phyloP scores from a whole-genome alignment of 2,113 vertebrate genomes.

The Sitta europaea region DNA sequence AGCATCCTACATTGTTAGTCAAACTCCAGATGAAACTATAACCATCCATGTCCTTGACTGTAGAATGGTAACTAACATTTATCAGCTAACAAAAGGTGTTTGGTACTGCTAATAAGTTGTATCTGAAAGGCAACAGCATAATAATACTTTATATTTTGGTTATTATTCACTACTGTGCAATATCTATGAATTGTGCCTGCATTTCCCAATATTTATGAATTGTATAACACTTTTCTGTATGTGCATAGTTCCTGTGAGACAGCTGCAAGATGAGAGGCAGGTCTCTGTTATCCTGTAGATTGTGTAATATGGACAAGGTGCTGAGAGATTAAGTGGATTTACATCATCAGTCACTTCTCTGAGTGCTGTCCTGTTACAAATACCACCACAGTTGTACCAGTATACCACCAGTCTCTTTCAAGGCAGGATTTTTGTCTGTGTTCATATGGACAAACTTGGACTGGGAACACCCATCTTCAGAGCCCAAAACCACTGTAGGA shows the following conservation, averaged over 20 bases:
- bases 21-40: conserved; percentile 83
- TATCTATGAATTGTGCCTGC: background rate
- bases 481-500: background rate
- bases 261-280: background rate
- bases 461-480: background rate
- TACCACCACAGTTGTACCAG: background rate
- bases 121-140: background rate
- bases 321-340: background rate
- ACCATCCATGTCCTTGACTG: conserved; percentile 85
- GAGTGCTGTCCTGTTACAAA: background rate
- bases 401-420: background rate
- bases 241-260: background rate
- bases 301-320: background rate
- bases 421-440: background rate
- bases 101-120: background rate
- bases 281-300: background rate
- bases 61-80: conserved; percentile 71
- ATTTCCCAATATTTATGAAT: background rate
- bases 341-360: background rate
- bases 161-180: background rate
- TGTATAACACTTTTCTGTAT: background rate
- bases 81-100: background rate
- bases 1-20: conserved; percentile 84
- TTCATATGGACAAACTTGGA: background rate
- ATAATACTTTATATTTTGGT: background rate